Evolutionary conservation across 2,888 invertebrate species (phyloP).

Genomic region (Papilio protenor): DNA sequence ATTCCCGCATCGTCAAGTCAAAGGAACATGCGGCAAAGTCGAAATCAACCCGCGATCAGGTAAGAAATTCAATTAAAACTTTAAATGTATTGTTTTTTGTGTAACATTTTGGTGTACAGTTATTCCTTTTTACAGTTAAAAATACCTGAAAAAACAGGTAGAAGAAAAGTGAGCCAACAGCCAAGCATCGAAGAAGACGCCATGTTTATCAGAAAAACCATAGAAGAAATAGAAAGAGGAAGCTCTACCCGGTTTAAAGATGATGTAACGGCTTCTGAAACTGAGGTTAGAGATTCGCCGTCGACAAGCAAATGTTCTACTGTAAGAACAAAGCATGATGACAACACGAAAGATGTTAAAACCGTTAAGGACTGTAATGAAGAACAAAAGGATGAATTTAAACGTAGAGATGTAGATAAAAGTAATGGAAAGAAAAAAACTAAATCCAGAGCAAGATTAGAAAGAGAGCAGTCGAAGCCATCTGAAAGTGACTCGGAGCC

Average conservation of each 20-base stretch:
- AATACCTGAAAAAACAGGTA: conserved; percentile 60
- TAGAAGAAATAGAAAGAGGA: conserved; percentile 79
- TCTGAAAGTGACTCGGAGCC: conserved; percentile 79
- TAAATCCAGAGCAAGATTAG: conserved; percentile 77
- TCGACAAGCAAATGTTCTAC: conserved; percentile 59
- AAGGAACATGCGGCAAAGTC: conserved; percentile 61
- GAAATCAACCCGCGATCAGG: conserved; percentile 71
- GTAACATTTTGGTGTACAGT: neutral
- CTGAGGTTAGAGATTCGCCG: conserved; percentile 55
- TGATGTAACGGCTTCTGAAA: conserved; percentile 53
- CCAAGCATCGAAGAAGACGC: conserved; percentile 80
- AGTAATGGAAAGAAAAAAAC: conserved; percentile 77
- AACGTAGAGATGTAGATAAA: conserved; percentile 71
- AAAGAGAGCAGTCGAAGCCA: conserved; percentile 80
- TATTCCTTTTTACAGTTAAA: conserved; percentile 57
- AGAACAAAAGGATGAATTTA: conserved; percentile 66
- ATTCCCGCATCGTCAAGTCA: conserved; percentile 59
- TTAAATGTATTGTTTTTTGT: conserved; percentile 41
- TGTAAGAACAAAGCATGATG: conserved; percentile 58
- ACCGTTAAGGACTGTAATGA: conserved; percentile 60
- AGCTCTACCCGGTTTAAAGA: conserved; percentile 69
- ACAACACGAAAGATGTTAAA: conserved; percentile 51
- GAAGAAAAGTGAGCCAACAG: conserved; percentile 68
- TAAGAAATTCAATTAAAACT: conserved; percentile 47
- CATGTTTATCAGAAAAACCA: conserved; percentile 76